Evolutionary conservation across 1,140 invertebrate genomes (phyloP), one percentile per base, ranked within the genome.

Genomic region (Vanessa tameamea): DNA sequence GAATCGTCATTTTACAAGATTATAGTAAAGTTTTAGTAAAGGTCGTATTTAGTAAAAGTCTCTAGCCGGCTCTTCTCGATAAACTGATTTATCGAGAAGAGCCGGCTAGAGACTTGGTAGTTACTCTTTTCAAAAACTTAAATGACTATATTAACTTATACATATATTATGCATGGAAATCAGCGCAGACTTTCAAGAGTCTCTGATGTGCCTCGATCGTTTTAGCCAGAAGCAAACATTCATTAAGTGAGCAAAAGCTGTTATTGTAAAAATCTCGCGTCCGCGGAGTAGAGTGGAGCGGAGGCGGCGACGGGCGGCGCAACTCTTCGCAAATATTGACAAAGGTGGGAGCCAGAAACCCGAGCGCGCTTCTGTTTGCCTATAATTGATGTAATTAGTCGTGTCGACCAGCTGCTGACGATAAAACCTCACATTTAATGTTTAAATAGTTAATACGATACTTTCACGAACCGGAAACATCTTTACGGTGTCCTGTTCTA

Each of bases 361-460:
- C 82, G 89, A 92, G 87, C 83, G 75, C 68, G 69, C 67, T 77
- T 71, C 77, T 90, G 85, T 91, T 90, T 91, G 85, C 82, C 87
- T 86, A 87, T 92, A 90, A 92, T 92, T 91, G 90, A 91, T 87
- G 90, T 92, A 92, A 92, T 92, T 92, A 92, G 90, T 92, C 88
- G 88, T 92, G 90, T 92, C 89, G 88, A 81, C 84, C 88, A 89
- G 88, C 89, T 89, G 90, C 87, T 77, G 53, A 51, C 80, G 82
- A 82, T 83, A 85, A 83, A 88, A 86, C 83, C 83, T 87, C 79
- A 78, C 68, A 79, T 73, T 73, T 77, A 80, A 75, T 91, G 87
- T 92, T 90, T 90, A 83, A 82, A 83, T 81, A 85, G 89, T 88
- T 88, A 87, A 91, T 90, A 87, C 85, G 89, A 92, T 92, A 92